Conservation (phyloP, 2,113 vertebrate genomes). For the Nesoenas mayeri region DNA sequence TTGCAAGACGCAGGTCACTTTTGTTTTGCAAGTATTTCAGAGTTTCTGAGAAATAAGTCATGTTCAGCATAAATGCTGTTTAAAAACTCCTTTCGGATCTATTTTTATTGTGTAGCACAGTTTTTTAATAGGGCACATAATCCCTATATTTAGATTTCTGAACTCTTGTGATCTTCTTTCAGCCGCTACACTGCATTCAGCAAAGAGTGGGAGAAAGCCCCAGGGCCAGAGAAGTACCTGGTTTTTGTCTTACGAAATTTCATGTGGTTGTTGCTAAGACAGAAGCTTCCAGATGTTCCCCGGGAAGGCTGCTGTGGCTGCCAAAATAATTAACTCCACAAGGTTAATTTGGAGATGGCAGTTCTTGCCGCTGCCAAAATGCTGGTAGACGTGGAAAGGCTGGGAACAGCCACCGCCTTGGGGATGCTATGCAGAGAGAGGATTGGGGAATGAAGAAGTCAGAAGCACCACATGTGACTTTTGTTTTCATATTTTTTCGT, state of each 20-base stretch:
- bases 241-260: neutral
- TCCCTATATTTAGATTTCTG: conserved; percentile 49
- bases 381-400: neutral
- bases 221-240: conserved; percentile 20
- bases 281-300: conserved; percentile 28
- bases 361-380: neutral
- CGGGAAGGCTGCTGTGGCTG: neutral
- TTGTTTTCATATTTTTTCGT: neutral
- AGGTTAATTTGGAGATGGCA: neutral
- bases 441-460: neutral
- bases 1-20: conserved; percentile 13
- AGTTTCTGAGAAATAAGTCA: neutral
- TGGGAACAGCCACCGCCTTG: neutral
- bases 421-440: neutral
- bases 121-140: conserved; percentile 3
- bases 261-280: neutral
- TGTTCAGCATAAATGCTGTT: neutral
- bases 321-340: neutral
- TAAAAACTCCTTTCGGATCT: neutral
- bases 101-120: conserved; percentile 29
- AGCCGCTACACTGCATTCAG: neutral
- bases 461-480: neutral
- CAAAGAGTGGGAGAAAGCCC: conserved; percentile 2
- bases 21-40: conserved; percentile 8
- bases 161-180: conserved; percentile 20